phyloP scores from a whole-genome alignment of 2,888 invertebrate species.

The Cheilosia scutellata region DNA sequence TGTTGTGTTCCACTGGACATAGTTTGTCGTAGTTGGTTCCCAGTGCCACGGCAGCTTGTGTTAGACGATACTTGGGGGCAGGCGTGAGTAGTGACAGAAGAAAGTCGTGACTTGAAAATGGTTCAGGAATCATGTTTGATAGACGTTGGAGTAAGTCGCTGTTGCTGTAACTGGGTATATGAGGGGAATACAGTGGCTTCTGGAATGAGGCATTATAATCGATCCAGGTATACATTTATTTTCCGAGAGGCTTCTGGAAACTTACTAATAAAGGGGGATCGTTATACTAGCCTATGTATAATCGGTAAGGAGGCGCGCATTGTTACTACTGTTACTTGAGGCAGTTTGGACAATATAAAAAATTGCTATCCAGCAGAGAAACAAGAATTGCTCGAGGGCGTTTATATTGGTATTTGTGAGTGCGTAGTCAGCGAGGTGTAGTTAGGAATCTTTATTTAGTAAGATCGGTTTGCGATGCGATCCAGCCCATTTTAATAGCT shows the following conservation, averaged over 20 bases:
- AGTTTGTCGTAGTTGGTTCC: background rate
- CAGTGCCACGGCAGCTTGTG: slow-evolving; percentile 3
- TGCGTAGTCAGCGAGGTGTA: too few relatives aligned
- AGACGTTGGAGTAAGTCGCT: slow-evolving; percentile 49
- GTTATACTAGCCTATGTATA: slow-evolving; percentile 7
- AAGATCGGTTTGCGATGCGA: too few relatives aligned
- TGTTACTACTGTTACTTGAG: background rate
- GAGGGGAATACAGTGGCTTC: slow-evolving; percentile 46
- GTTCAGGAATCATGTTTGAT: slow-evolving; percentile 61
- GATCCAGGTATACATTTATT: slow-evolving; percentile 62
- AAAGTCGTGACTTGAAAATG: slow-evolving; percentile 71
- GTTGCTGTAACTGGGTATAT: slow-evolving; percentile 13
- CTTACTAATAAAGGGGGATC: background rate
- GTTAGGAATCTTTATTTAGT: too few relatives aligned
- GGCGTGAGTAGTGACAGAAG: slow-evolving; percentile 58
- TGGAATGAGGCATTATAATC: slow-evolving; percentile 48
- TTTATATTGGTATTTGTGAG: too few relatives aligned
- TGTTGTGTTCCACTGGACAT: slow-evolving; percentile 1
- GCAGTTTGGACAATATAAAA: too few relatives aligned
- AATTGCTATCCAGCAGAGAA: too few relatives aligned
- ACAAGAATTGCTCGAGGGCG: too few relatives aligned
- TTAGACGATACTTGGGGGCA: slow-evolving; percentile 49
- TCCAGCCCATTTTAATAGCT: too few relatives aligned
- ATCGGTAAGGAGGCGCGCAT: slow-evolving; percentile 4
- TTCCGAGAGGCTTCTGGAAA: slow-evolving; percentile 28